Base-by-base conservation (phyloP, 2,113 vertebrate genomes). In the Maccullochella peelii region DNA sequence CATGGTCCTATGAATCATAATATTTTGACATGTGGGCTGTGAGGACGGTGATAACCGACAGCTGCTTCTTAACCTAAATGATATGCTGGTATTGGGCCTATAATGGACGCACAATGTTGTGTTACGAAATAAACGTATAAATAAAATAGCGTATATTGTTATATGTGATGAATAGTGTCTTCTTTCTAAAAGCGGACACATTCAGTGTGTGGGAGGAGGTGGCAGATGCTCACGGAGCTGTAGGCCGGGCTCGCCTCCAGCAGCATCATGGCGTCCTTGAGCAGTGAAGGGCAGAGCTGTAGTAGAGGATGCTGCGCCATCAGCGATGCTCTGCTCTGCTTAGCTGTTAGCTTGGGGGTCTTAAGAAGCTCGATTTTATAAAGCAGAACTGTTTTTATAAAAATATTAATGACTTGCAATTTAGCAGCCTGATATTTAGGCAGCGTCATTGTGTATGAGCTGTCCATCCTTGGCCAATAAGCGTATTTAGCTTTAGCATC, bases 261-360 rank as follows among this genome's bases (percentile, higher is more conserved):
- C 79, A 73, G 77, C 82, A 82, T 93, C 89, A 94, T 95, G 93
- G 90, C 94, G 95, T 87, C 94, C 93, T 95, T 94, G 83, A 92
- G 67, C 57, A 1, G 30, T 90, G 92, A 95, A 95, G 94, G 94
- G 65, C 93, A 89, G 68, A 79, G 87, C 83, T 5, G 89, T 80
- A 83, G 82, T 47, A 50, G 63, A 52, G 70, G 89, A 86, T 75
- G 87, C 83, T 86, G 79, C 55, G 61, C 73, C 83, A 54, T 23
- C 80, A 40, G 42, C 18, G 66, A 36, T 52, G 77, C 73, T 58
- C 23, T 3, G 49, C 57, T 74, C 44, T 4, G 33, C 10, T 33
- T 33, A 33, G 33, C 1, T 30, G 44, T 65, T 54, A 18, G 20
- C 49, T 25, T 0, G 4, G 55, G 10, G 16, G 23, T 66, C 15